Percentiles rank a stretch among this genome's conserved stretches.
Conservation (phyloP, 2,888 invertebrate species). For the Oxystoma pomonae region DNA sequence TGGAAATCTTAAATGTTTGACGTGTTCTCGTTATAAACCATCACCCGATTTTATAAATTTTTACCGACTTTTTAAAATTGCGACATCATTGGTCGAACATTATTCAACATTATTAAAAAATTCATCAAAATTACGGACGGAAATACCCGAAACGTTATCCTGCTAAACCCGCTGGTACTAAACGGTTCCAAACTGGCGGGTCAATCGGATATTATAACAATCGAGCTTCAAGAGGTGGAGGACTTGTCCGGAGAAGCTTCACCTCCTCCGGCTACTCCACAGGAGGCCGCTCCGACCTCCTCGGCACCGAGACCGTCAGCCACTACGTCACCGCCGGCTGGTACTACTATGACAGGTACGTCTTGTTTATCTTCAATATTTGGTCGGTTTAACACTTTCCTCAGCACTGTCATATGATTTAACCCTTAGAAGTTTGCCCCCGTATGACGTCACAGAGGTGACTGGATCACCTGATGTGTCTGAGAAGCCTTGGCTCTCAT, state of each 20-base stretch:
- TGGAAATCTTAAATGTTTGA: conserved; percentile 31
- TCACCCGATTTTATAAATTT: conserved; percentile 36
- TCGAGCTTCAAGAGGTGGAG: conserved; percentile 47
- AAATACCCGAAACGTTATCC: neutral
- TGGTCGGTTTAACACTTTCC: too few species aligned
- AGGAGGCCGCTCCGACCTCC: conserved; percentile 24
- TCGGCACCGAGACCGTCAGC: conserved; percentile 32
- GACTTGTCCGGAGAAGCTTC: conserved; percentile 37
- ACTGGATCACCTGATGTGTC: too few species aligned
- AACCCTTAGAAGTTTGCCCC: too few species aligned
- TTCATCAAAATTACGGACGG: conserved; percentile 1
- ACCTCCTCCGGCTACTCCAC: conserved; percentile 35
- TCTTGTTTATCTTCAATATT: conserved; percentile 6
- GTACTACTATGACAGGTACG: conserved; percentile 48
- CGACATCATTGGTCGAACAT: too few species aligned
- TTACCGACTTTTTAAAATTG: conserved; percentile 28
- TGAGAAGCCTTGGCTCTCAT: too few species aligned
- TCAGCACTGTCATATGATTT: too few species aligned
- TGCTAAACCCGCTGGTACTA: conserved; percentile 11
- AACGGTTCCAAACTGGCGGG: conserved; percentile 44
- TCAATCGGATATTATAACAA: conserved; percentile 42
- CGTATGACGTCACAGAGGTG: too few species aligned
- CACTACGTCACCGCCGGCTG: conserved; percentile 35
- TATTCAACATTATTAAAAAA: neutral
- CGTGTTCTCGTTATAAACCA: conserved; percentile 34